phyloP scores from a whole-genome alignment of 2,797 vertebrate genomes.

The Peromyscus melanophrys region DNA sequence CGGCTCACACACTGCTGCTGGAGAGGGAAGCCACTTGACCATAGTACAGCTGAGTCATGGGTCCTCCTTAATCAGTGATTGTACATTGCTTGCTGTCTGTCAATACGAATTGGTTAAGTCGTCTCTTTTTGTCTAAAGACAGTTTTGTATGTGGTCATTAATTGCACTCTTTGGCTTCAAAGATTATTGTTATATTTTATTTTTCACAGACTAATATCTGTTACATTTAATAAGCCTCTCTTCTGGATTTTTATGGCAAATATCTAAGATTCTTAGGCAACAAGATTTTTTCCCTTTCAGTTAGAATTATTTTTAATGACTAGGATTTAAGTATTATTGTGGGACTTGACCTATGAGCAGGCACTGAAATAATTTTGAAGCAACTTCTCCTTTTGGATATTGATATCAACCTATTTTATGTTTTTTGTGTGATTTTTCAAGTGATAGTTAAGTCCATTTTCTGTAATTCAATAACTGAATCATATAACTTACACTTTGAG shows the following conservation, averaged over 20 bases:
- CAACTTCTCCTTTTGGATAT: constrained; percentile 30
- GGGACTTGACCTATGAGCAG: background rate
- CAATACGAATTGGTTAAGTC: background rate
- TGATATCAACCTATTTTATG: background rate
- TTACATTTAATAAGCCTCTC: background rate
- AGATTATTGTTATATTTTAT: background rate
- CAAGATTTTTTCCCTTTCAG: background rate
- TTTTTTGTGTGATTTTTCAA: background rate
- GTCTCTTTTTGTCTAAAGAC: background rate
- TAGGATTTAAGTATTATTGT: background rate
- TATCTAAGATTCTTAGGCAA: background rate
- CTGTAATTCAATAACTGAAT: constrained; percentile 14
- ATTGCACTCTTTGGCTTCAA: constrained; percentile 31
- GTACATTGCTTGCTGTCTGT: background rate
- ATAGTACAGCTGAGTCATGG: background rate
- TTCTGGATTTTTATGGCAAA: constrained; percentile 17
- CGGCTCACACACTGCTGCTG: background rate
- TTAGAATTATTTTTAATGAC: constrained; percentile 43
- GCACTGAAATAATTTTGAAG: constrained; percentile 1
- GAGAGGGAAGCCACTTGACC: background rate
- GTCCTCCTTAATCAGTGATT: background rate
- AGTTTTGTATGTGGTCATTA: background rate
- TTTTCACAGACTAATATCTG: constrained; percentile 22
- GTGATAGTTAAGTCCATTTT: background rate
- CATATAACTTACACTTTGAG: background rate